Evolutionary conservation across 2,888 invertebrate genomes (phyloP).

Genomic region (Miltochrista miniata): DNA sequence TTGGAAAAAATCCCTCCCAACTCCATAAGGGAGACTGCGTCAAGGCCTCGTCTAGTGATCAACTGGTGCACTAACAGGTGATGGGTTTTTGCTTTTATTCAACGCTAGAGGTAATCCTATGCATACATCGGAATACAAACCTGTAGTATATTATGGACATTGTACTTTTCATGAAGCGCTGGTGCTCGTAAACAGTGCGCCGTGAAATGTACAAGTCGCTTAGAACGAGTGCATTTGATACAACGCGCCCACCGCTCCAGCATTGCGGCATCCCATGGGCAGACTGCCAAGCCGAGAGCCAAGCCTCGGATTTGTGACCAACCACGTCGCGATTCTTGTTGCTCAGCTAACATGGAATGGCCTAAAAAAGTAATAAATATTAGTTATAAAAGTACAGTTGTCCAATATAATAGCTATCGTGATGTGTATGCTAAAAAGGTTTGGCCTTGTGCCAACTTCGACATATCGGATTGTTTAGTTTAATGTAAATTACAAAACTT

Average conservation of each 20-base stretch:
- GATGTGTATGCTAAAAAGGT: too few relatives aligned
- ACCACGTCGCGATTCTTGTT: slow-evolving; percentile 57
- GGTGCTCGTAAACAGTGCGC: slow-evolving; percentile 73
- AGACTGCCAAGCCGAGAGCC: slow-evolving; percentile 58
- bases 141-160: slow-evolving; percentile 69
- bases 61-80: too few relatives aligned
- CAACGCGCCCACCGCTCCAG: slow-evolving; percentile 71
- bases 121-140: slow-evolving; percentile 28
- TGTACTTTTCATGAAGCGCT: slow-evolving; percentile 67
- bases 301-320: slow-evolving; percentile 63
- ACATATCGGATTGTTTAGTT: too few relatives aligned
- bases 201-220: slow-evolving; percentile 62
- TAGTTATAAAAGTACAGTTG: too few relatives aligned
- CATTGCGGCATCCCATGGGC: slow-evolving; percentile 70
- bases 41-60: too few relatives aligned
- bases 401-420: background rate
- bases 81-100: too few relatives aligned
- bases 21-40: too few relatives aligned
- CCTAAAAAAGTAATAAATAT: slow-evolving; percentile 43
- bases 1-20: too few relatives aligned
- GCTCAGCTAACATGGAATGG: slow-evolving; percentile 75
- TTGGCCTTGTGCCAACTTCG: too few relatives aligned
- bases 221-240: slow-evolving; percentile 54
- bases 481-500: too few relatives aligned
- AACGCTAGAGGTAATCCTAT: too few relatives aligned